These are phyloP conservation scores for Melanaphis sacchari DNA, from an alignment of 1,140 invertebrate species.

Conservation along the genomic window DNA sequence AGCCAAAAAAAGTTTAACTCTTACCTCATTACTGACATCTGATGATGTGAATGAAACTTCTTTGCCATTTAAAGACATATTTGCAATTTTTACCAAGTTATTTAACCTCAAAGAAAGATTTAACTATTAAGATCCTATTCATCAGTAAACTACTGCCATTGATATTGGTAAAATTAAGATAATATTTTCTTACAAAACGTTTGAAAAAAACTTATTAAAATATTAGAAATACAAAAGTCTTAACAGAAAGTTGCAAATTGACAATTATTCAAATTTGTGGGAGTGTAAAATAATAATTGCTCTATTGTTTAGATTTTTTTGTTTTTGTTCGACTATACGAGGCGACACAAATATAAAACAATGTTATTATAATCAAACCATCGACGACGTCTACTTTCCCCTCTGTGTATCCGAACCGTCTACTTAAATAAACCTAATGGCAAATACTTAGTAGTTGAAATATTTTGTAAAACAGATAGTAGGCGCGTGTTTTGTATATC, in stretches of 20 bases:
- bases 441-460: neutral
- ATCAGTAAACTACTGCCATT: neutral
- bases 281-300: neutral
- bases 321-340: neutral
- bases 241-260: neutral
- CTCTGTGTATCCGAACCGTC: neutral
- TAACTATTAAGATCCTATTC: neutral
- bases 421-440: neutral
- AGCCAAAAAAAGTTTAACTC: too few relatives aligned
- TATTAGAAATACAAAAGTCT: neutral
- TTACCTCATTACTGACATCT: neutral
- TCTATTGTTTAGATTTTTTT: neutral
- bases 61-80: slow-evolving; percentile 6
- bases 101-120: neutral
- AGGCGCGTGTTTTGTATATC: neutral
- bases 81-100: neutral
- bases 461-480: neutral
- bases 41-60: slow-evolving; percentile 1
- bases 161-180: neutral
- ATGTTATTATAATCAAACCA: neutral
- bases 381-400: neutral
- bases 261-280: neutral
- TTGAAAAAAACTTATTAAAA: neutral
- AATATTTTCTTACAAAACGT: neutral
- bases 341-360: neutral